Conservation (phyloP, 2,797 vertebrate species). For the Anabas testudineus region DNA sequence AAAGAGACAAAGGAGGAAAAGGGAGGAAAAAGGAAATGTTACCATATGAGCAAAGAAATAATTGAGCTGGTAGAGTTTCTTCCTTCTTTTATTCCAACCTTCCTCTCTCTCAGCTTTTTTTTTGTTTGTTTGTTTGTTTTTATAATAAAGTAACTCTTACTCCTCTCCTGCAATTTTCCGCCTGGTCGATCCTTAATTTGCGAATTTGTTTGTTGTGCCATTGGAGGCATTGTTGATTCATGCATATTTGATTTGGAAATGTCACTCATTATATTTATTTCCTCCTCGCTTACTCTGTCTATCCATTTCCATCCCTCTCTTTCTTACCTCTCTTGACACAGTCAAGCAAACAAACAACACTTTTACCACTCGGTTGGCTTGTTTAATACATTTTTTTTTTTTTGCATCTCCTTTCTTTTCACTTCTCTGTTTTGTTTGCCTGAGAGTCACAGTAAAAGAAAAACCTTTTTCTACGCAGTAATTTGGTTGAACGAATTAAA, state of each 20-base stretch:
- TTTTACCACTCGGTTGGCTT: slow-evolving; percentile 23
- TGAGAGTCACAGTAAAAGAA: slow-evolving; percentile 11
- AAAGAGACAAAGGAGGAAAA: not conserved
- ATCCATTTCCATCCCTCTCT: slow-evolving; percentile 18
- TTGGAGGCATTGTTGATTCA: slow-evolving; percentile 76
- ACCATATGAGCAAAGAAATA: slow-evolving; percentile 4
- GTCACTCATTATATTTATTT: slow-evolving; percentile 73
- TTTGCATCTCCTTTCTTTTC: slow-evolving; percentile 13
- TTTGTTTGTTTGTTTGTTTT: too few relatives aligned
- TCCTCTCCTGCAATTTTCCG: slow-evolving; percentile 71
- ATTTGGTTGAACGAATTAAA: slow-evolving; percentile 46
- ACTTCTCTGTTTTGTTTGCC: slow-evolving; percentile 6
- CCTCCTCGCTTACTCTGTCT: slow-evolving; percentile 43
- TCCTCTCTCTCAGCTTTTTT: slow-evolving; percentile 13
- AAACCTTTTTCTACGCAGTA: not conserved
- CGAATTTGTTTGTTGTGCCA: slow-evolving; percentile 73
- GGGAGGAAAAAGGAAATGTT: not conserved
- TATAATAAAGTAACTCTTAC: slow-evolving; percentile 59
- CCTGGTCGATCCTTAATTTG: slow-evolving; percentile 72
- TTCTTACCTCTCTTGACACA: slow-evolving; percentile 11
- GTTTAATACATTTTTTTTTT: slow-evolving; percentile 10
- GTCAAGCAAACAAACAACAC: slow-evolving; percentile 50
- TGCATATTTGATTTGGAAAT: slow-evolving; percentile 82
- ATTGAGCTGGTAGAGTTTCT: not conserved
- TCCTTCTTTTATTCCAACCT: not conserved